Evolutionary conservation across 2,797 vertebrate species (phyloP), one percentile per base, ranked within the genome.

Genomic region (Odontamblyopus rebecca): DNA sequence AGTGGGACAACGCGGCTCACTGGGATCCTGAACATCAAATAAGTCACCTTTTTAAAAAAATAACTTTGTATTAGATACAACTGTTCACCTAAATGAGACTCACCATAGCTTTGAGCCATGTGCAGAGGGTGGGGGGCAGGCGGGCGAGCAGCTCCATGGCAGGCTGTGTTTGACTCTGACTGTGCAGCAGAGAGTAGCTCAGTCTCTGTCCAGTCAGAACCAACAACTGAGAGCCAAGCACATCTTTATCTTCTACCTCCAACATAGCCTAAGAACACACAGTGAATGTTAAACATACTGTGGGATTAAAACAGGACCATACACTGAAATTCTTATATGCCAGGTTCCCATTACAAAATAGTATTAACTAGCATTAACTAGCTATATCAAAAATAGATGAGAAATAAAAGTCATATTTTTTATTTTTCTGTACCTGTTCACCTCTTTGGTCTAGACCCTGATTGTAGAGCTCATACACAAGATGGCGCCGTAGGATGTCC

Each of bases 21-120:
- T 93, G 64, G 97, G 95, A 77, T 98, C 95, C 98, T 99, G 86
- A 69, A 76, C 3, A 65, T 26, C 16, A 48, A 29, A 23, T 4
- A 32, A 53, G 11, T 30, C 35, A 63, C 16, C 11, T 12, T 63
- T n/a, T 41, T 23, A 23, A 23, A n/a, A 38, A 9, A 41, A 63
- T 41, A 44, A 48, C 23, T 38, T 9, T 30, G 7, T 13, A 26
- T 38, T 12, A 51, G 32, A 15, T 16, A 2, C 44, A 30, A 32
- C 2, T 23, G 15, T 44, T 1, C 13, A 41, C 7, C 27, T 9
- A 1, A 57, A 26, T 5, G 30, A n/a, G 61, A 59, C 86, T 95
- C 76, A 99, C 98, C 97, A 99, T 98, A 1, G 98, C 97, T 84
- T 98, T 99, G 68, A 99, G 94, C 98, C 98, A 99, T 1, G 98